Evolutionary conservation across 2,113 vertebrate species (phyloP).

Genomic region (Todiramphus saurophagus): DNA sequence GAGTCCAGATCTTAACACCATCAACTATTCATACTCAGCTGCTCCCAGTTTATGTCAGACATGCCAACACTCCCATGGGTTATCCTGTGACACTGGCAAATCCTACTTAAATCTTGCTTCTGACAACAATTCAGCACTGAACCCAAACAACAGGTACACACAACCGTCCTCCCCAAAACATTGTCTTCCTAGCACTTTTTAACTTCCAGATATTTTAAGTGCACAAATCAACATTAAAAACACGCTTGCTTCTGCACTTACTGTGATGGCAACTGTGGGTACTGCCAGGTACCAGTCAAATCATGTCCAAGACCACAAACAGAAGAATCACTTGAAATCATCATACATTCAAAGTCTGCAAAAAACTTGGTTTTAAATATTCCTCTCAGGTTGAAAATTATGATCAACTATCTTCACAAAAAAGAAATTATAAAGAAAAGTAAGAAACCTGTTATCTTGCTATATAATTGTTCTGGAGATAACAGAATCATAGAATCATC

Average conservation of each 20-base stretch:
- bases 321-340: neutral
- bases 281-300: neutral
- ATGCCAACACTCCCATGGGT: neutral
- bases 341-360: neutral
- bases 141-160: neutral
- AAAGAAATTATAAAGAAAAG: neutral
- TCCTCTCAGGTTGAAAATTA: neutral
- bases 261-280: neutral
- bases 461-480: neutral
- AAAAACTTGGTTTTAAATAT: neutral
- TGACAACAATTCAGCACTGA: neutral
- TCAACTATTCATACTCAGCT: accelerated
- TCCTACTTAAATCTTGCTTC: neutral
- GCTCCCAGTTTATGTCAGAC: neutral
- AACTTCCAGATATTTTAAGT: neutral
- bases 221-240: neutral
- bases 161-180: neutral
- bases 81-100: neutral
- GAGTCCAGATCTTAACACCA: neutral
- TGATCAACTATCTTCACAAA: neutral
- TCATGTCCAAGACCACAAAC: neutral
- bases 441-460: neutral
- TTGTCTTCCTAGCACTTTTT: neutral
- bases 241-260: accelerated
- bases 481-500: too few relatives aligned